Conservation (phyloP, 2,888 invertebrate genomes). For the Oscheius myriophilus region DNA sequence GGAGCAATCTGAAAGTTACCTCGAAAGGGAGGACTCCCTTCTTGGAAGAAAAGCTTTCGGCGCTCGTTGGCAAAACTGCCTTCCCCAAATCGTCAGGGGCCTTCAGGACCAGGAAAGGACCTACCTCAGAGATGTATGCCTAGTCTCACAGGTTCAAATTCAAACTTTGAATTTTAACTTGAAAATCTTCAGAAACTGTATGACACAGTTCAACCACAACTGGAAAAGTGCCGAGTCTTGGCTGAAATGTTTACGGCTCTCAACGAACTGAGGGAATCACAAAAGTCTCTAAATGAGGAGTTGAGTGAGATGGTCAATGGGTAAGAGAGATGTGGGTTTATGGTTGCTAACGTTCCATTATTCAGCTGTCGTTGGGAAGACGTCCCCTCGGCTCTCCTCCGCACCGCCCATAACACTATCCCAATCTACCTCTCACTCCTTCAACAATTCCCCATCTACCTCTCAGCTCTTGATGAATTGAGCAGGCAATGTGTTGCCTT, state of each 20-base stretch:
- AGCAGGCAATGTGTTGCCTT: slow-evolving; percentile 37
- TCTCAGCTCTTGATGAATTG: slow-evolving; percentile 47
- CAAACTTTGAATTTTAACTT: too few relatives aligned
- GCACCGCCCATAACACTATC: slow-evolving; percentile 43
- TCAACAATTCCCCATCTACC: slow-evolving; percentile 46
- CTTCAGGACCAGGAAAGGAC: slow-evolving; percentile 52
- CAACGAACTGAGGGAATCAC: slow-evolving; percentile 9
- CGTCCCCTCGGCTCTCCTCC: slow-evolving; percentile 16
- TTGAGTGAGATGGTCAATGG: slow-evolving; percentile 12
- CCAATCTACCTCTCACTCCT: slow-evolving; percentile 42
- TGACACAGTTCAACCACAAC: slow-evolving; percentile 11
- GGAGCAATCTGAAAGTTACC: slow-evolving; percentile 29
- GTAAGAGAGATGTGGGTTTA: slow-evolving; percentile 1
- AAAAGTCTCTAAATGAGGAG: slow-evolving; percentile 14
- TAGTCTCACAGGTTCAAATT: slow-evolving; percentile 20
- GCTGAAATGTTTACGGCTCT: slow-evolving; percentile 22
- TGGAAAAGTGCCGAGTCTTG: slow-evolving; percentile 24
- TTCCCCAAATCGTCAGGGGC: slow-evolving; percentile 45
- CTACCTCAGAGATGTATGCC: slow-evolving; percentile 33
- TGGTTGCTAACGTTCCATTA: background rate
- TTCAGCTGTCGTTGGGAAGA: slow-evolving; percentile 24
- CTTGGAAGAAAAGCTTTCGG: slow-evolving; percentile 13
- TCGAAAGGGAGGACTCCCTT: slow-evolving; percentile 29
- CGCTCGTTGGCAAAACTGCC: slow-evolving; percentile 13
- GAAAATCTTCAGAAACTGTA: slow-evolving; percentile 16